A percentile compares a stretch with the other conserved stretches of the same genome.
These are phyloP conservation scores for Phocoena sinus DNA, from an alignment of 2,113 vertebrate species.

Conservation along the genomic window DNA sequence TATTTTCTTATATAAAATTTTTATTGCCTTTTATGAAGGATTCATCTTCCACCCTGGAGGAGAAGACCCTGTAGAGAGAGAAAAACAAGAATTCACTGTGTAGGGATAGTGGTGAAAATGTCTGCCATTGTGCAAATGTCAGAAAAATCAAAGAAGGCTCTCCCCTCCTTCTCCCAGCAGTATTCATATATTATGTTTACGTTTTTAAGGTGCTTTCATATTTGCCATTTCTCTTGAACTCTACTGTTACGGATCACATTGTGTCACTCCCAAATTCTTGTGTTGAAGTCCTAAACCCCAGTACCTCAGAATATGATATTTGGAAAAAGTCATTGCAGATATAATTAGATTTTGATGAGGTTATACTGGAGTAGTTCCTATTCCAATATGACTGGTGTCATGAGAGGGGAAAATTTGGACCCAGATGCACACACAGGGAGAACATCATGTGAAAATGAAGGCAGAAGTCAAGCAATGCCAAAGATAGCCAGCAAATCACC, in stretches of 20 bases:
- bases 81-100: not conserved
- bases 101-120: not conserved
- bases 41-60: not conserved
- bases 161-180: not conserved
- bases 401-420: not conserved
- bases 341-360: not conserved
- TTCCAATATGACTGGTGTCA: not conserved
- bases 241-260: not conserved
- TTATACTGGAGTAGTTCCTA: not conserved
- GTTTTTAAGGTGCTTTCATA: not conserved
- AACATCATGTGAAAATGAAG: not conserved
- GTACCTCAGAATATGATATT: not conserved
- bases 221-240: not conserved
- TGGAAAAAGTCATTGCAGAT: not conserved
- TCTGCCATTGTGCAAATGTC: not conserved
- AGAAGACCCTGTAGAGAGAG: not conserved
- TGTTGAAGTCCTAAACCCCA: not conserved
- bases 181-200: not conserved
- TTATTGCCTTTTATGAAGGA: not conserved
- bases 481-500: not conserved
- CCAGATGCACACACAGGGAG: not conserved
- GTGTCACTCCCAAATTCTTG: not conserved
- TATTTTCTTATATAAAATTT: not conserved
- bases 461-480: not conserved
- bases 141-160: not conserved